Evolutionary conservation across 2,888 invertebrate species (phyloP).

Genomic region (Diarsia rubi): DNA sequence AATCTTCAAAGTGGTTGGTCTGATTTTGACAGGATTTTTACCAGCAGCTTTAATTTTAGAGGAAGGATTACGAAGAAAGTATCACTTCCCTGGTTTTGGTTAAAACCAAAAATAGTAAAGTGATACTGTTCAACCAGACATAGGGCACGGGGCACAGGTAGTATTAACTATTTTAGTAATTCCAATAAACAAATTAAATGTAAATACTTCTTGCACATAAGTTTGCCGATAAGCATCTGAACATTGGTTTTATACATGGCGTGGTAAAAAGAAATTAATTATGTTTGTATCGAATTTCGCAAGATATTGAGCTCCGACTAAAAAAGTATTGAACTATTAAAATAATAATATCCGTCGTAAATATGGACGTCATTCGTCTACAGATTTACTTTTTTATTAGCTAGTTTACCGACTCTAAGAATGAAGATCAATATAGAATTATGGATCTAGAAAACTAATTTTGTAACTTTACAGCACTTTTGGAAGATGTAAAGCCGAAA

Average conservation of each 20-base stretch:
- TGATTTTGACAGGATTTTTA: too few relatives aligned
- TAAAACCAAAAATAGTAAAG: neutral
- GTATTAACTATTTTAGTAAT: conserved; percentile 15
- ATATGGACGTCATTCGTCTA: conserved; percentile 2
- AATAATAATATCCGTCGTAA: conserved; percentile 1
- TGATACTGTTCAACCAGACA: neutral
- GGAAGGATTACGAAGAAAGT: too few relatives aligned
- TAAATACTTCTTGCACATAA: conserved; percentile 33
- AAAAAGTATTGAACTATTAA: conserved; percentile 45
- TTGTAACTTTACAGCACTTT: neutral
- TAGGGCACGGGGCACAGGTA: neutral
- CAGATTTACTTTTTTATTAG: conserved; percentile 19
- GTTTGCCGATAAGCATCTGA: conserved; percentile 48
- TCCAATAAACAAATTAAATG: conserved; percentile 22
- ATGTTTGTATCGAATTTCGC: conserved; percentile 47
- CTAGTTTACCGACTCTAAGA: conserved; percentile 26
- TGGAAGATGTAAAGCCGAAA: neutral
- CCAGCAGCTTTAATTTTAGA: too few relatives aligned
- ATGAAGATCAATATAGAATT: neutral
- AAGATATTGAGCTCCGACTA: neutral
- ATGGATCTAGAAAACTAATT: neutral
- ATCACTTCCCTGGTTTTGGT: too few relatives aligned
- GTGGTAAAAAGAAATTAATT: conserved; percentile 39
- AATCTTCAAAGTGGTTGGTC: too few relatives aligned
- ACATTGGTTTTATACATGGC: conserved; percentile 20